phyloP scores from a whole-genome alignment of 1,140 invertebrate genomes.

The Agrypnia vestita region DNA sequence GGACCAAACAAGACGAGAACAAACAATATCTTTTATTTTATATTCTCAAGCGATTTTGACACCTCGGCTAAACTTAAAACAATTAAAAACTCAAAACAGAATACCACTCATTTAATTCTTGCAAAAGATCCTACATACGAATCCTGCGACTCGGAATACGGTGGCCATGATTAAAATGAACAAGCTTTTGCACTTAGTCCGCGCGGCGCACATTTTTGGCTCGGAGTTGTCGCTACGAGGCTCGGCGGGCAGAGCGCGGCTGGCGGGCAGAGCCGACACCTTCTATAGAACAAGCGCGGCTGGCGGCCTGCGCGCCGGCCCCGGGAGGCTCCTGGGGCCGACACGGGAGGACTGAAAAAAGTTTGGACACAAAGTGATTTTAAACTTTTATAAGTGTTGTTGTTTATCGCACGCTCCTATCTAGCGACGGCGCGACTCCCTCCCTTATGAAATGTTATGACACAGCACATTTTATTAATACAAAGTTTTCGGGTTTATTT shows the following conservation, averaged over 20 bases:
- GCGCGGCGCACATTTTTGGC: conserved; percentile 52
- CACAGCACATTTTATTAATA: conserved; percentile 45
- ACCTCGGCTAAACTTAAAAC: no score
- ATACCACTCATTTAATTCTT: conserved; percentile 36
- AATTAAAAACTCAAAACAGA: conserved; percentile 2
- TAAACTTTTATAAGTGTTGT: conserved; percentile 54
- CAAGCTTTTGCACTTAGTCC: conserved; percentile 59
- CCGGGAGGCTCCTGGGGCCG: background rate
- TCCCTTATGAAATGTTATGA: conserved; percentile 46
- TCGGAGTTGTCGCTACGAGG: conserved; percentile 25
- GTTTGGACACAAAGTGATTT: conserved; percentile 59
- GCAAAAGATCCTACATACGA: conserved; percentile 14
- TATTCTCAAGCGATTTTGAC: no score
- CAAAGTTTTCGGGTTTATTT: conserved; percentile 34
- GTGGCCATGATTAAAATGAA: conserved; percentile 58
- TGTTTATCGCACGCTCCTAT: conserved; percentile 48
- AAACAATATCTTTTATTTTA: background rate
- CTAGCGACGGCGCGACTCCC: conserved; percentile 5
- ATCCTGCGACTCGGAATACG: conserved; percentile 16
- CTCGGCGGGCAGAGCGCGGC: background rate
- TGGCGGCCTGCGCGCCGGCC: background rate
- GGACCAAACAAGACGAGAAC: no score
- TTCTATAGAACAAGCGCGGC: background rate
- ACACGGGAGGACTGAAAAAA: conserved; percentile 51
- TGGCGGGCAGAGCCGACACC: background rate